Evolutionary conservation across 2,113 vertebrate species (phyloP).

Genomic region (Zosterops hypoxanthus): DNA sequence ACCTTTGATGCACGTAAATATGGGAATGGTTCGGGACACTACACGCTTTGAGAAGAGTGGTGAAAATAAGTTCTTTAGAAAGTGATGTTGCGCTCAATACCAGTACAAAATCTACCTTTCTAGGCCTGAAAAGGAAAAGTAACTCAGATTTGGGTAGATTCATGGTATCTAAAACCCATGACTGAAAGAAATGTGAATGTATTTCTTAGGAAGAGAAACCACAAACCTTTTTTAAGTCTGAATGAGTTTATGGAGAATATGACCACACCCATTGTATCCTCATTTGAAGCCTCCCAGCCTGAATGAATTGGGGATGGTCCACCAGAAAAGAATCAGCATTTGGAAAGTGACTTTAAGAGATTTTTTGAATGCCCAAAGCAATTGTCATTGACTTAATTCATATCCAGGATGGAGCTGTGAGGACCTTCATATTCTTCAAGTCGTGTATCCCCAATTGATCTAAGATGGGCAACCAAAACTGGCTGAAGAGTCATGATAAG

Average conservation of each 20-base stretch:
- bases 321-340: neutral
- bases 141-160: neutral
- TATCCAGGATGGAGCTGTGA: neutral
- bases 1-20: neutral
- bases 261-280: neutral
- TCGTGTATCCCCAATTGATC: neutral
- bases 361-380: neutral
- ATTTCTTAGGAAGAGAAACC: conserved; percentile 33
- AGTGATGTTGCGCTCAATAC: neutral
- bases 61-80: conserved; percentile 8
- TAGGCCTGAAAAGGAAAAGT: neutral
- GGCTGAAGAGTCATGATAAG: rapidly evolving
- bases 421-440: neutral
- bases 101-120: neutral
- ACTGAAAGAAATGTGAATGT: conserved; percentile 55
- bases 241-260: neutral
- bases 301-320: neutral
- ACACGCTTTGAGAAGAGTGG: neutral
- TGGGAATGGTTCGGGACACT: neutral
- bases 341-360: neutral
- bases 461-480: neutral
- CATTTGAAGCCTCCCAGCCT: neutral
- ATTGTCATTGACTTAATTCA: neutral
- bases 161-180: neutral
- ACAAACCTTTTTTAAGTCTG: neutral